These are phyloP conservation scores for Lamellibrachia luymesi DNA, from an alignment of 1,140 invertebrate genomes.

Conservation along the genomic window DNA sequence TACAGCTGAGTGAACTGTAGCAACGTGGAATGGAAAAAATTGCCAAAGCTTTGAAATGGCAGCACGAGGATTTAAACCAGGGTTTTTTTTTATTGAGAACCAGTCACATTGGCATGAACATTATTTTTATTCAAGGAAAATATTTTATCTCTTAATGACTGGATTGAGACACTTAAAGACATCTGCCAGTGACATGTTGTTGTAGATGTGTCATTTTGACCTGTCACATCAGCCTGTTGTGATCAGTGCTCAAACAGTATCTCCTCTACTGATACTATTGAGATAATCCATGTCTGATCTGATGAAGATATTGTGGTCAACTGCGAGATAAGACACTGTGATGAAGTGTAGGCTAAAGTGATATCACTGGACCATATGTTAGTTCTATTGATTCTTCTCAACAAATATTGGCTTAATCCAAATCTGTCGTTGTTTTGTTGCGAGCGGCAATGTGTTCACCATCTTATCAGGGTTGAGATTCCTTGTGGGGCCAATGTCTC, in stretches of 20 bases:
- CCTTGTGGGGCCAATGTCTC: background rate
- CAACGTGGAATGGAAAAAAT: too few species aligned
- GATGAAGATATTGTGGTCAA: background rate
- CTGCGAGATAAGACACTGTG: background rate
- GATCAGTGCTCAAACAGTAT: background rate
- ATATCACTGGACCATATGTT: background rate
- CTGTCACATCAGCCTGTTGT: background rate
- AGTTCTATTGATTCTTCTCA: constrained; percentile 5
- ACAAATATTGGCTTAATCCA: background rate
- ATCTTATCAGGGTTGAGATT: background rate
- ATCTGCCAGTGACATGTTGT: background rate
- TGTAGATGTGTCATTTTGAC: background rate
- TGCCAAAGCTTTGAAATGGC: too few species aligned
- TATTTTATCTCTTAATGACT: background rate
- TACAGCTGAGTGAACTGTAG: too few species aligned
- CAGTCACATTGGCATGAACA: too few species aligned
- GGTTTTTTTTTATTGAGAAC: too few species aligned
- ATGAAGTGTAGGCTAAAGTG: background rate
- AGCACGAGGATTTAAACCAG: too few species aligned
- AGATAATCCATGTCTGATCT: background rate
- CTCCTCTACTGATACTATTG: background rate
- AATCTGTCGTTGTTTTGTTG: background rate
- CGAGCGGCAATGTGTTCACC: background rate
- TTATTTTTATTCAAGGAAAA: background rate
- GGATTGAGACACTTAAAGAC: background rate